These are phyloP conservation scores for Cryptophagus acutangulus DNA, from an alignment of 2,888 invertebrate genomes.

Conservation along the genomic window DNA sequence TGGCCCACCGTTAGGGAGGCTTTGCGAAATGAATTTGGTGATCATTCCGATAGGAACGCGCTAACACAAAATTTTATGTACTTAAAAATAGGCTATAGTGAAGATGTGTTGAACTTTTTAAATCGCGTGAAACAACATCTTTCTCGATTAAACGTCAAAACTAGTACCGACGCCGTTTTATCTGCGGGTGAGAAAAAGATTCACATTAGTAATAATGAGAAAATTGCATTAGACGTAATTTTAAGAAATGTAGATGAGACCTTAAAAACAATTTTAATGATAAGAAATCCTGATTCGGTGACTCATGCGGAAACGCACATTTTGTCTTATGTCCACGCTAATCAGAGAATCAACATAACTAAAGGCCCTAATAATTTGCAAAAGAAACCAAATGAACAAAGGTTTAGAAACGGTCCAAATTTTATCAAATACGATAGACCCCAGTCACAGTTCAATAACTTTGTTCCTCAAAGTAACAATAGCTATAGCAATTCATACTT, in stretches of 20 bases:
- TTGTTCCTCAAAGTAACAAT: too few species aligned
- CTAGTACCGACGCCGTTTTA: not conserved
- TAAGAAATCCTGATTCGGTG: not conserved
- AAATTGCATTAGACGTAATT: not conserved
- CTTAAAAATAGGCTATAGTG: not conserved
- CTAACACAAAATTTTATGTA: conserved; percentile 3
- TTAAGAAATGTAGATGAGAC: not conserved
- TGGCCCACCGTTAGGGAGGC: conserved; percentile 32
- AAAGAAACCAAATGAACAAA: not conserved
- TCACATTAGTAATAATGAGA: not conserved
- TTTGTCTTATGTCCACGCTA: not conserved
- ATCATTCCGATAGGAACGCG: not conserved
- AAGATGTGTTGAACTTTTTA: not conserved
- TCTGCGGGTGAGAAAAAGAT: not conserved
- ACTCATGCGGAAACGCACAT: not conserved
- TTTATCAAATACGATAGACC: too few species aligned
- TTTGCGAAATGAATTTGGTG: not conserved
- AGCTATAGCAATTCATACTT: too few species aligned
- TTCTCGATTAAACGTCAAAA: not conserved
- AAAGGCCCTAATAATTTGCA: not conserved
- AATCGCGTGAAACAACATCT: conserved; percentile 2
- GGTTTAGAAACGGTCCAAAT: too few species aligned
- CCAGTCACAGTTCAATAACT: too few species aligned
- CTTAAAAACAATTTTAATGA: not conserved
- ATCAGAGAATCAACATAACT: not conserved